Conservation (phyloP, 1,140 invertebrate genomes). For the Dolichoris vasculosae region DNA sequence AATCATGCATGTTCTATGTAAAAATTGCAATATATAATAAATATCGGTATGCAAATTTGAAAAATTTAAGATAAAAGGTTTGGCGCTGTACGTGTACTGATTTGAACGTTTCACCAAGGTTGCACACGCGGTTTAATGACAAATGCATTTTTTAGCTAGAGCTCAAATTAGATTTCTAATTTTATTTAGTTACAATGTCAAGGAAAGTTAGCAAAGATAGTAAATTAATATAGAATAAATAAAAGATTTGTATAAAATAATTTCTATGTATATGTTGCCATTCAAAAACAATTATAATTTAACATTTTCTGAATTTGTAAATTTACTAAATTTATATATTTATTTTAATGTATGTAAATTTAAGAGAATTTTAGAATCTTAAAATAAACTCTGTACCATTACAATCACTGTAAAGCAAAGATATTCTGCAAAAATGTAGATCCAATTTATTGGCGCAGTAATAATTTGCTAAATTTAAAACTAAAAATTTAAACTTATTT, state of each 20-base stretch:
- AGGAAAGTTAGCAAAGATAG: not conserved
- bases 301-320: not conserved
- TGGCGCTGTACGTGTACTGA: not conserved
- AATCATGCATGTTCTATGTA: not conserved
- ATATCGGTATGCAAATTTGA: not conserved
- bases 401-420: not conserved
- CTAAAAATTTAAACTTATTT: too few species aligned
- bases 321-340: too few species aligned
- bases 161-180: conserved; percentile 46
- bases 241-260: not conserved
- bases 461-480: too few species aligned
- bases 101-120: conserved; percentile 38
- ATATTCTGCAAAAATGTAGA: too few species aligned
- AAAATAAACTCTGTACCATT: not conserved
- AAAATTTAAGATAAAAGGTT: conserved; percentile 32
- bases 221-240: not conserved
- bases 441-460: too few species aligned
- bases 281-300: not conserved
- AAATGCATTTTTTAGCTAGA: conserved; percentile 27
- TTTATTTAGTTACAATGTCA: conserved; percentile 31
- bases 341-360: not conserved
- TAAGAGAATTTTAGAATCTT: not conserved
- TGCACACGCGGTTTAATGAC: not conserved
- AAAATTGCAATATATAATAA: not conserved
- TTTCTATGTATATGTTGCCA: too few species aligned